These are phyloP conservation scores for Hyles vespertilio DNA, from an alignment of 1,140 invertebrate genomes.

Conservation along the genomic window DNA sequence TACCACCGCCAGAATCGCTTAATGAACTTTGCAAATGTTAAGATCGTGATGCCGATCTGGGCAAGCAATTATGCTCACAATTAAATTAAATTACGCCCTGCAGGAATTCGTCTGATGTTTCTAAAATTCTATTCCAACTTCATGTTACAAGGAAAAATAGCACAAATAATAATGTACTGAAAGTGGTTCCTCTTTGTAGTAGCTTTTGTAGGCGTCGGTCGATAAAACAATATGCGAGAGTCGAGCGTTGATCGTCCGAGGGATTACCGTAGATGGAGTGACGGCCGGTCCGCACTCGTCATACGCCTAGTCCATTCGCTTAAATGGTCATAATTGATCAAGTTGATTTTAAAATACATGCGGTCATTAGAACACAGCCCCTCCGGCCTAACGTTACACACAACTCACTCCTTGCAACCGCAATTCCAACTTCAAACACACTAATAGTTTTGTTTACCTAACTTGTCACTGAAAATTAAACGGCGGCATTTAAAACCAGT, in stretches of 20 bases:
- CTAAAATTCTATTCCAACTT: too few relatives aligned
- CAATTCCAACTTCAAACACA: not conserved
- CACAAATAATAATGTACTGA: too few relatives aligned
- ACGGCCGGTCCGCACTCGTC: constrained; percentile 54
- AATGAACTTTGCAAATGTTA: too few relatives aligned
- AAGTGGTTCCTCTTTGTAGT: not conserved
- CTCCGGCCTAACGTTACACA: constrained; percentile 14
- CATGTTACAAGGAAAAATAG: too few relatives aligned
- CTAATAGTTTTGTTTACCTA: constrained; percentile 13
- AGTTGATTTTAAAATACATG: constrained; percentile 51
- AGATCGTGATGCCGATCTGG: too few relatives aligned
- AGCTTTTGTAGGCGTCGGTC: not conserved
- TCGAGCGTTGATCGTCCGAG: constrained; percentile 36
- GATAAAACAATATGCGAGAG: constrained; percentile 56
- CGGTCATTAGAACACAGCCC: constrained; percentile 52
- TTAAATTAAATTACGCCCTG: too few relatives aligned
- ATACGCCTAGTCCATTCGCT: constrained; percentile 51
- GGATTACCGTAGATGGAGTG: constrained; percentile 63
- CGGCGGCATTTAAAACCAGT: not conserved
- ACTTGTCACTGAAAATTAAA: not conserved
- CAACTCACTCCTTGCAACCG: not conserved
- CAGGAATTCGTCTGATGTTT: too few relatives aligned
- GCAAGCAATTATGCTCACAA: too few relatives aligned
- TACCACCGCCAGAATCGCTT: too few relatives aligned
- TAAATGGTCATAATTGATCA: constrained; percentile 69